These are phyloP conservation scores for Agapostemon virescens DNA, from an alignment of 2,888 invertebrate species.

Conservation along the genomic window DNA sequence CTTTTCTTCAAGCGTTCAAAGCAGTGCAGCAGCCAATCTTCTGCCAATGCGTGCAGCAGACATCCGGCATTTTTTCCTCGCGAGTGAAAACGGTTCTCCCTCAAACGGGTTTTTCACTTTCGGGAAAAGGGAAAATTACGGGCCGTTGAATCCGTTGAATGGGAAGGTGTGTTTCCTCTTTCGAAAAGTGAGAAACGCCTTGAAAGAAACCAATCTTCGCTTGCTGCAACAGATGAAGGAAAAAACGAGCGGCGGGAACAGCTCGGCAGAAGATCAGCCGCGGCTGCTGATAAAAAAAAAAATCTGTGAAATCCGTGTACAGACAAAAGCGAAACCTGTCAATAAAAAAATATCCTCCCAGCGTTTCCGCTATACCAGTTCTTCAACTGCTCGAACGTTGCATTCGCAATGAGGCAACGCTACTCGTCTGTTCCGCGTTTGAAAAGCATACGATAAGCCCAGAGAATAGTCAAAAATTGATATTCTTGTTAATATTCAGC, in stretches of 20 bases:
- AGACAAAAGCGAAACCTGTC: neutral
- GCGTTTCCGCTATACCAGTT: neutral
- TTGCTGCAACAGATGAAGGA: constrained; percentile 9
- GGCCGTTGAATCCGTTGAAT: neutral
- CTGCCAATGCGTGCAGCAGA: neutral
- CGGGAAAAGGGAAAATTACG: neutral
- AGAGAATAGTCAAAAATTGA: too few species aligned
- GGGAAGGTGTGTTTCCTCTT: constrained; percentile 1
- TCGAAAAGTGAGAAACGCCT: neutral
- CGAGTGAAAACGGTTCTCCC: neutral
- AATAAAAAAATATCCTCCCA: neutral
- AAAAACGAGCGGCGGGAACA: neutral
- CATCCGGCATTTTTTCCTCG: constrained; percentile 4
- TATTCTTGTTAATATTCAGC: too few species aligned
- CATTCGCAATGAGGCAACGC: neutral
- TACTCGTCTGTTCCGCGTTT: neutral
- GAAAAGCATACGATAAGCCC: too few species aligned
- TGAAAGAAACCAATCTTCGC: constrained; percentile 6
- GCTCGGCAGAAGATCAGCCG: neutral
- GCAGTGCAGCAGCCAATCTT: neutral
- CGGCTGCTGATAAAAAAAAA: too few species aligned
- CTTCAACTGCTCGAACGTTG: neutral
- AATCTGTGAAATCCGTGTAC: neutral
- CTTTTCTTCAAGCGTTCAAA: neutral
- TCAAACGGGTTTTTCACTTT: neutral